Evolutionary conservation across 92 coral and sea anemone genomes (phyloP), one percentile per base, ranked within the genome.

Genomic region (Epizoanthus fatuus): DNA sequence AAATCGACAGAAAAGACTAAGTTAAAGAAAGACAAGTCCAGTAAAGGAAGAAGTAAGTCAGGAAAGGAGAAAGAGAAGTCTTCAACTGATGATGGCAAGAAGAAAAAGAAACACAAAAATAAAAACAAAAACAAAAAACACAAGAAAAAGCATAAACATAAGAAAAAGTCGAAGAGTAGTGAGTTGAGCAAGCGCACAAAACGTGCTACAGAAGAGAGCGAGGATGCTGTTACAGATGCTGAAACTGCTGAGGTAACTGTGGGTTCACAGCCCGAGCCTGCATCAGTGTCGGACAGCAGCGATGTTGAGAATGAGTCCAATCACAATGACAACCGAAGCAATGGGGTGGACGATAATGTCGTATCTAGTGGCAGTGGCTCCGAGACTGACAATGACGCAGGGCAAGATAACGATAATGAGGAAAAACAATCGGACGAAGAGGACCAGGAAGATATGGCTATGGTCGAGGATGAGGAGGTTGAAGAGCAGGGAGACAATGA

Each of bases 41-140:
- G 62, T 75, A 59, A 17, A 49, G 52, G 52, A 62, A 59, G 38
- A 62, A 62, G 25, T 42, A 62, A 39, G 44, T 77, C 82, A 4
- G 65, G 57, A 12, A 65, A 65, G 69, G 87, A 44, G 29, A 51
- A 68, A 52, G 84, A 74, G 69, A 84, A 51, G 20, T 80, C 81
- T 3, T 85, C 91, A 59, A 58, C 82, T 62, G 82, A 77, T 44
- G 82, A 77, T 4, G 65, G 69, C 32, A 77, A 77, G 25, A 77
- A 58, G 56, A 77, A 77, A 62, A 77, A 54, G 64, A 74, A 77
- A 62, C 82, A 77, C 20, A 77, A 60, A 77, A 40, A 10, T 40
- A 77, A 60, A 29, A 40, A 10, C 57, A 77, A 60, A 29, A 60
- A 40, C 12, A 77, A 60, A 77, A 77, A 77, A 42, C 82, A 59